Base-by-base conservation (phyloP, 2,888 invertebrate genomes). In the Ophion costatus region DNA sequence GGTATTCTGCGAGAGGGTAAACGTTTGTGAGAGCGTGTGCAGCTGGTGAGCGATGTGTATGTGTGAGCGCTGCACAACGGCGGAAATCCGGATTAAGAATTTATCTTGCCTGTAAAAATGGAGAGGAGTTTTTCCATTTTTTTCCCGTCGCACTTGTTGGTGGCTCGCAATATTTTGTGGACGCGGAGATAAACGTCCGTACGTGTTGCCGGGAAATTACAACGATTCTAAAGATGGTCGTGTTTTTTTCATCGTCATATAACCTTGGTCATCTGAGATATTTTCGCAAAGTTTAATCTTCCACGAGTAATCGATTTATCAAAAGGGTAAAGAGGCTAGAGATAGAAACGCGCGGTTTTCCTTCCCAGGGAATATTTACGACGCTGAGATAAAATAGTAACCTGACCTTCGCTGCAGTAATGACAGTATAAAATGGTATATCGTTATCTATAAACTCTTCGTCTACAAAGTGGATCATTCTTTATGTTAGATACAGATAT, bases 51-150 rank as follows among this genome's bases (percentile, higher is more conserved):
- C 33, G 57, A n/a, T 33, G 33, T 20, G 56, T 9, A 33, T 56
- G 57, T 57, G 70, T 57, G 63, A 24, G 51, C 29, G 45, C 45
- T 51, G 51, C 10, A 69, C 70, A 66, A 24, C 38, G 67, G 70
- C 73, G 80, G 77, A 80, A 73, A 80, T 84, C 84, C 80, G 80
- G 84, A 84, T 84, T 67, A 73, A 77, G 63, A 82, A 73, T 82
- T 66, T 82, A 82, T 77, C 42, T 73, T 69, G 70, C 69, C 56
- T 56, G 64, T 66, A 45, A 74, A 74, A 61, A 74, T 73, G 17
- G 33, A 63, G 24, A 63, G 63, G 42, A 64, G 17, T 51, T 51
- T 45, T 33, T 29, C 9, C 17, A 7, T 56, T 61, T 63, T 74
- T 45, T 66, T 74, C 56, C 14, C 1, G 45, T 20, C 75, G 51